These are phyloP conservation scores for Conomelus anceps DNA, from an alignment of 2,888 invertebrate species.

Conservation along the genomic window DNA sequence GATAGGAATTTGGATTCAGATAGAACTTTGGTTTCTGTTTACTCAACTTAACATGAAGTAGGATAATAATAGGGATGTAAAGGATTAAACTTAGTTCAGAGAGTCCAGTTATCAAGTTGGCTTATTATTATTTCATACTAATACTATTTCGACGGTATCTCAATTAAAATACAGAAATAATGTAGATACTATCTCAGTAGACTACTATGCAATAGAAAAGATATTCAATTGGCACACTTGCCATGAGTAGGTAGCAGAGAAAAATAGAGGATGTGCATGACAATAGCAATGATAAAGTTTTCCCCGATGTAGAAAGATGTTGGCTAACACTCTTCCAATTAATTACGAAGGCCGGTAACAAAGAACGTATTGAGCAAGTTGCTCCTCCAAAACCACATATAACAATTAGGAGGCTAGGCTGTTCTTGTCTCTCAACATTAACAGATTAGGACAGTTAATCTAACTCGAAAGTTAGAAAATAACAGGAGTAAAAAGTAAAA, in stretches of 20 bases:
- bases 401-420: neutral
- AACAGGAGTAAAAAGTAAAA: neutral
- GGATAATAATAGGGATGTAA: too few relatives aligned
- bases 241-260: neutral
- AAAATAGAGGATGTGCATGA: neutral
- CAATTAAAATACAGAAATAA: too few relatives aligned
- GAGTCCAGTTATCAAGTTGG: too few relatives aligned
- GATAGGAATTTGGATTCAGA: too few relatives aligned
- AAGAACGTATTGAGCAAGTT: neutral
- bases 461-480: neutral
- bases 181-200: too few relatives aligned
- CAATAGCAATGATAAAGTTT: neutral
- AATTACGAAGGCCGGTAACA: neutral
- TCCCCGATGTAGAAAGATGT: neutral
- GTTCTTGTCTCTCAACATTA: neutral
- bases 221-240: too few relatives aligned
- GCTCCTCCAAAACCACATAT: neutral
- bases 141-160: too few relatives aligned
- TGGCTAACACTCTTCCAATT: neutral
- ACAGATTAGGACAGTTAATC: neutral
- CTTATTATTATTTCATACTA: too few relatives aligned
- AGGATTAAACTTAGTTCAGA: too few relatives aligned
- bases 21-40: too few relatives aligned
- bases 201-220: too few relatives aligned
- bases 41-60: too few relatives aligned